A percentile compares a stretch with the other conserved stretches of the same genome.
Conservation (phyloP, 1,140 invertebrate species). For the Drosophila pallidifrons region DNA sequence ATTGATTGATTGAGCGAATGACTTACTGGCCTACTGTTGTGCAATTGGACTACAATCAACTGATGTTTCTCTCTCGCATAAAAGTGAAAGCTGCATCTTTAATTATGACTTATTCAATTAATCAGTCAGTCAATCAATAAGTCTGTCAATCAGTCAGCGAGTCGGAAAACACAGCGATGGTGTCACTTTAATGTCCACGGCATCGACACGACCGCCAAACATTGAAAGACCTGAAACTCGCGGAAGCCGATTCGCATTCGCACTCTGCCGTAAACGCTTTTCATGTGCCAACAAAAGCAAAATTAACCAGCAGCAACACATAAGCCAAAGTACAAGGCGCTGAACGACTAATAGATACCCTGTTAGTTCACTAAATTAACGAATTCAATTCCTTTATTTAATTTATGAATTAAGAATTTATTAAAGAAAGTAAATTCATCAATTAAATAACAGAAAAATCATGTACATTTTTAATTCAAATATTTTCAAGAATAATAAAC, state of each 20-base stretch:
- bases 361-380: not conserved
- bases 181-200: not conserved
- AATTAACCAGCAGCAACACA: constrained; percentile 19
- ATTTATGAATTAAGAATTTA: no score
- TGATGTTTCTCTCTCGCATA: no score
- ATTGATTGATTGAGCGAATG: constrained; percentile 6
- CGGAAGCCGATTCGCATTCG: not conserved
- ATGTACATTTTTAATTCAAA: no score
- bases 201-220: not conserved
- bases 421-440: no score
- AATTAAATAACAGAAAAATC: no score
- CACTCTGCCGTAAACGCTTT: constrained; percentile 18
- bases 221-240: not conserved
- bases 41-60: not conserved
- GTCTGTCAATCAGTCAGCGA: not conserved
- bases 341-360: constrained; percentile 8
- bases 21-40: not conserved
- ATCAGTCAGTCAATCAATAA: not conserved
- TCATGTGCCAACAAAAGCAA: constrained; percentile 36
- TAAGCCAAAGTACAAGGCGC: no score
- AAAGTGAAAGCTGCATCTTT: no score
- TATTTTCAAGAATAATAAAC: no score
- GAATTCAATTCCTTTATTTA: no score
- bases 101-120: not conserved
- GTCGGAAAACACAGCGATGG: not conserved